Conservation (phyloP, 2,797 vertebrate species). For the Danio albolineatus region DNA sequence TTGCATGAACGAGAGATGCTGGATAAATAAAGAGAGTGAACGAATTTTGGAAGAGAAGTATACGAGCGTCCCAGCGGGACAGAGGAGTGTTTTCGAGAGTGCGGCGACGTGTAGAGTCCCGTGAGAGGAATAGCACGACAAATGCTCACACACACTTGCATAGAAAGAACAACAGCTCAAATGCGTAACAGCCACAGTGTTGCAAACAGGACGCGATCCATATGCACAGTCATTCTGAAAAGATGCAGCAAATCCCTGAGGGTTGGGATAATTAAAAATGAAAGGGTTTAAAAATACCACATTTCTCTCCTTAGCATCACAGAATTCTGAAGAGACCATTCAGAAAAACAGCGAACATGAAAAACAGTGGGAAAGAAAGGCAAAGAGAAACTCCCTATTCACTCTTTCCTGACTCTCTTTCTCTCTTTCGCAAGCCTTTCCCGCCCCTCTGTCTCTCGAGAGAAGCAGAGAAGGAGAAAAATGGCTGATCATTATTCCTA, state of each 20-base stretch:
- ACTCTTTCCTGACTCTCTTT: slow-evolving; percentile 11
- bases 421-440: slow-evolving; percentile 9
- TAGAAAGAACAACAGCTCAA: slow-evolving; percentile 25
- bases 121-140: slow-evolving; percentile 66
- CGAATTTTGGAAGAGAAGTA: slow-evolving; percentile 52
- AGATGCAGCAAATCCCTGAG: slow-evolving; percentile 71
- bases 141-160: slow-evolving; percentile 29
- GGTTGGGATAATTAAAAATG: slow-evolving; percentile 78
- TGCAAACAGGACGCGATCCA: slow-evolving; percentile 46
- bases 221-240: slow-evolving; percentile 61
- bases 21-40: slow-evolving; percentile 52
- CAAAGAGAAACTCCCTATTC: slow-evolving; percentile 47
- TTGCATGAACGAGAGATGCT: slow-evolving; percentile 54
- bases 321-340: slow-evolving; percentile 66
- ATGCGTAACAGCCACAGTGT: slow-evolving; percentile 56
- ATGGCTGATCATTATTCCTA: slow-evolving; percentile 67
- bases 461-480: slow-evolving; percentile 62
- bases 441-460: slow-evolving; percentile 46
- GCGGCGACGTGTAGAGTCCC: slow-evolving; percentile 35
- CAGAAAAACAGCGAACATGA: slow-evolving; percentile 53
- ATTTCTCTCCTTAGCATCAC: slow-evolving; percentile 71
- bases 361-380: neutral
- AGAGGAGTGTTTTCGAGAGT: slow-evolving; percentile 44
- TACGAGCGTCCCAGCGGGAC: slow-evolving; percentile 42
- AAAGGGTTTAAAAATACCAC: slow-evolving; percentile 78